Base-by-base conservation (phyloP, 2,888 invertebrate species). In the Matsumyia berberina region DNA sequence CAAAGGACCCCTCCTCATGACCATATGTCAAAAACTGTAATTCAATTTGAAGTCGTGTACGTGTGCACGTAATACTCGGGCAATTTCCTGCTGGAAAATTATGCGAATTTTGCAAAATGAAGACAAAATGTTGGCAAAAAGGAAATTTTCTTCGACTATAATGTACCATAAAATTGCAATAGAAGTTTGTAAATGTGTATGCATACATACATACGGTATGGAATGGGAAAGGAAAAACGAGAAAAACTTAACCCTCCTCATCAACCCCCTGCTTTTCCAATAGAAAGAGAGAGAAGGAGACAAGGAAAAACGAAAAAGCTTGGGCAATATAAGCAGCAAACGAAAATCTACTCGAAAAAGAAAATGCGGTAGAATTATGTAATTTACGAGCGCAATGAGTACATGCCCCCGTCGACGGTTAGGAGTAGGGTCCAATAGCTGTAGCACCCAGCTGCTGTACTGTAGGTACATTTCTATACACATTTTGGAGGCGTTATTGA, bases 311-410 rank as follows among this genome's bases (percentile, higher is more conserved):
- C 17, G 33, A 11, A 42, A 19, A 42, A 39, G 31, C 19, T 15
- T 24, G 42, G n/a, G 15, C 42, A 46, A 35, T 31, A 57, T 19
- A 35, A 58, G 15, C 29, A 58, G 6, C n/a, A 46, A 70, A 39
- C 19, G 24, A 70, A n/a, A 64, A 58, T 57, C 51, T 39, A 73
- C 62, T 77, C 24, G 78, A 70, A 49, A n/a, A 79, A 58, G 33
- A 49, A 66, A 73, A 79, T 79, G 64, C 64, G 72, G 64, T 79
- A 51, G 49, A 79, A 73, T 79, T 79, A 79, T 79, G 79, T 79
- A 79, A 79, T 73, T 79, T 79, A 73, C 64, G 72, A 73, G 72
- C 78, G 70, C 73, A 79, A 39, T 79, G 49, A 67, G 72, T 64
- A 39, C 53, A 60, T n/a, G n/a, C 49, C 64, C 44, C 39, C n/a